Evolutionary conservation across 2,888 invertebrate genomes (phyloP), one percentile per base, ranked within the genome.

Genomic region (Pyrocoelia pectoralis): DNA sequence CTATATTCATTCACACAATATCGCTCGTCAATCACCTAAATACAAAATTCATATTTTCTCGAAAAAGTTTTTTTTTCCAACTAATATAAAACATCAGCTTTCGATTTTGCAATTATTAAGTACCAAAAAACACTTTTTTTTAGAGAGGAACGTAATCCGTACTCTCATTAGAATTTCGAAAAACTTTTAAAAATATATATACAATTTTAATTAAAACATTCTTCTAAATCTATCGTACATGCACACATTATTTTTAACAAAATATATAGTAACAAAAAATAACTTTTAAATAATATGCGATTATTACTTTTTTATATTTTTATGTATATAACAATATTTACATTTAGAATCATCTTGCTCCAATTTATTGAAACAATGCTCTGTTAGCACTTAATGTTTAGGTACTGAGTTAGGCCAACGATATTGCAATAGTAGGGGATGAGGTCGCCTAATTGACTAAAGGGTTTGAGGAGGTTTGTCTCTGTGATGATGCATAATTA

Each of bases 321-420:
- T 18, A 33, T 79, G 77, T 82, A 81, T 82, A 78, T 83, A 84
- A 84, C 83, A 83, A 83, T 84, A 84, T 84, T 81, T 84, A 84
- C 84, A 84, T 84, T 84, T 84, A 84, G 84, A 84, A 83, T 82
- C 76, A 79, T 79, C 74, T 76, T 76, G 77, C 75, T 77, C 77
- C 76, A 73, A 71, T 68, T n/a, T 73, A 69, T 73, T 72, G 71
- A 56, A 62, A 66, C 53, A 68, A 62, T 68, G 68, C 65, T 68
- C 69, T 61, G 69, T 68, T 69, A 66, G 68, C 63, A 66, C 63
- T 68, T 33, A 33, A 52, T 58, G 58, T 64, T 64, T 65, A n/a
- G n/a, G n/a, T n/a, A 61, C 54, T 49, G 48, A 10, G 66, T 75
- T 75, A 75, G 75, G 74, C 74, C 73, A 72, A 75, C 70, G 67